These are phyloP conservation scores for Crocodylus rhombifer DNA, from an alignment of 2,797 vertebrate species.

Conservation along the genomic window DNA sequence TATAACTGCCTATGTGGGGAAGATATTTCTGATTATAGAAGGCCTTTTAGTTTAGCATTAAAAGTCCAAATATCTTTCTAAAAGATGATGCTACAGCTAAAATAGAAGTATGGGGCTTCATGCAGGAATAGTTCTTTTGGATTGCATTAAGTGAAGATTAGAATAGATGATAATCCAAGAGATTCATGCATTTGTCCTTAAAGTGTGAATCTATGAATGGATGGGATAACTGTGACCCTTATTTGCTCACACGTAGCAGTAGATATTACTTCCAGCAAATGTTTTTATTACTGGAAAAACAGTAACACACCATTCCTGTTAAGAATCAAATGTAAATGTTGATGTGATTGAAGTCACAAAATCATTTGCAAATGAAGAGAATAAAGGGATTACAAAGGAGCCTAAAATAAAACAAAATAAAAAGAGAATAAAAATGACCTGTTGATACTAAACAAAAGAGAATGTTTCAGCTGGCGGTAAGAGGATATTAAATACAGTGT, in stretches of 20 bases:
- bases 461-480: constrained; percentile 32
- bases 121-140: neutral
- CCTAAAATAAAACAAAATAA: constrained; percentile 48
- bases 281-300: neutral
- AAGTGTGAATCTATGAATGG: neutral
- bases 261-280: neutral
- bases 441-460: constrained; percentile 51
- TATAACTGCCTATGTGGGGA: neutral
- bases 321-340: constrained; percentile 43
- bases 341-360: constrained; percentile 37
- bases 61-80: neutral
- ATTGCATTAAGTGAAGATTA: neutral
- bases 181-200: neutral
- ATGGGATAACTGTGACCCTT: neutral
- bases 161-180: neutral
- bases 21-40: neutral
- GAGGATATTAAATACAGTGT: constrained; percentile 30
- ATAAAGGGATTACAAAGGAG: constrained; percentile 40
- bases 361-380: neutral
- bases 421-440: constrained; percentile 41
- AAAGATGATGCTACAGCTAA: neutral
- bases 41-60: neutral
- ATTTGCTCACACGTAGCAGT: neutral
- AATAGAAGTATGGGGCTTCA: neutral
- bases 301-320: neutral